Evolutionary conservation across 2,888 invertebrate species (phyloP).

Genomic region (Brenthis hecate): DNA sequence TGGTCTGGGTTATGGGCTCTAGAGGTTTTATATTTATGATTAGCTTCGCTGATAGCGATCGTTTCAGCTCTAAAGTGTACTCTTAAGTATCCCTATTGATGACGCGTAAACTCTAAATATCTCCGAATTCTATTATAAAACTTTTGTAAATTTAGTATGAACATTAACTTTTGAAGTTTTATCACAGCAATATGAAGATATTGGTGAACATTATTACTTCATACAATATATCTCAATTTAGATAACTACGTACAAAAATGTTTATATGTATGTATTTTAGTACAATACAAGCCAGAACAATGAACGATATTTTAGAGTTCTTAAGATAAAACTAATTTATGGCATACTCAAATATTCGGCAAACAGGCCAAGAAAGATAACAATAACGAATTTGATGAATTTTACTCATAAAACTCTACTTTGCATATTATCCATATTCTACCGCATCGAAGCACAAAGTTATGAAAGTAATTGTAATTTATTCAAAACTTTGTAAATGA

Average conservation of each 20-base stretch:
- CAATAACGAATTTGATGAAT: slow-evolving; percentile 36
- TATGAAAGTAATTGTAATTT: slow-evolving; percentile 38
- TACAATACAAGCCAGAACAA: no score
- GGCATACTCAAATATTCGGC: slow-evolving; percentile 31
- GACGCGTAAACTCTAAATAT: slow-evolving; percentile 45
- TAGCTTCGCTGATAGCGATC: slow-evolving; percentile 60
- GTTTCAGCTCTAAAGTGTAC: slow-evolving; percentile 56
- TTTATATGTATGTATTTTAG: no score
- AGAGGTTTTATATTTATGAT: slow-evolving; percentile 66
- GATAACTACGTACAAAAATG: no score
- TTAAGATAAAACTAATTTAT: slow-evolving; percentile 29
- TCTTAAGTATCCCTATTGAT: slow-evolving; percentile 61
- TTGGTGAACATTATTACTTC: slow-evolving; percentile 1
- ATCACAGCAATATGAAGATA: not conserved
- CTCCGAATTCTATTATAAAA: slow-evolving; percentile 24
- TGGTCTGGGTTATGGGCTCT: slow-evolving; percentile 51
- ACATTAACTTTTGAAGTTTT: not conserved
- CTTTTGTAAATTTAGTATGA: slow-evolving; percentile 7
- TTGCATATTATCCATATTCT: slow-evolving; percentile 39
- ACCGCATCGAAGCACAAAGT: slow-evolving; percentile 30
- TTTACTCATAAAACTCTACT: slow-evolving; percentile 36
- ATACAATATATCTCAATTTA: no score
- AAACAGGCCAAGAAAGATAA: slow-evolving; percentile 35
- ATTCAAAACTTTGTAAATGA: slow-evolving; percentile 37
- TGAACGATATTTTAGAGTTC: slow-evolving; percentile 12